Evolutionary conservation across 2,797 vertebrate species (phyloP).

Genomic region (Tangara arthus): DNA sequence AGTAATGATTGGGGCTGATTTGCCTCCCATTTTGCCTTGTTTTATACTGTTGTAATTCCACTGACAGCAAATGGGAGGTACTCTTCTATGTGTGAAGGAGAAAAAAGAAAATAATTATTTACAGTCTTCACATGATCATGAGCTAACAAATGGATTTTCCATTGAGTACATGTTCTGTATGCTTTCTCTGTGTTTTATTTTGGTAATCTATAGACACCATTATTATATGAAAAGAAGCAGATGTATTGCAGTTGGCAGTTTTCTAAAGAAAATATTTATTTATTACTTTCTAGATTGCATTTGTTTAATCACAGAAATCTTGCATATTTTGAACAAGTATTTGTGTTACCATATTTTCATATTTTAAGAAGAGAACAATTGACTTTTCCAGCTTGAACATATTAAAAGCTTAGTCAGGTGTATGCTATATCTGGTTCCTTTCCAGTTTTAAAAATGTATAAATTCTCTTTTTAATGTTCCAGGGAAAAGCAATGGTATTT

Average conservation of each 20-base stretch:
- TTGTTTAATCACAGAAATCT: conserved; percentile 31
- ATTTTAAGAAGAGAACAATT: conserved; percentile 23
- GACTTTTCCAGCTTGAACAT: background rate
- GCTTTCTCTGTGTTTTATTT: conserved; percentile 27
- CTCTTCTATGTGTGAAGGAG: background rate
- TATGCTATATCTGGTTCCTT: conserved; percentile 46
- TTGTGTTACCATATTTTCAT: background rate
- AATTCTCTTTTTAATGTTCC: conserved; percentile 64
- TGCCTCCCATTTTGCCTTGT: background rate
- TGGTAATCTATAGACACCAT: background rate
- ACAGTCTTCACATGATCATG: background rate
- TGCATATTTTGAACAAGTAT: conserved; percentile 2
- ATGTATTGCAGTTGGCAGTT: background rate
- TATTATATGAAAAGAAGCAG: conserved; percentile 8
- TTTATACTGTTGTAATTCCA: conserved; percentile 11
- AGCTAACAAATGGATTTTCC: conserved; percentile 15
- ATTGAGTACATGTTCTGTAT: background rate
- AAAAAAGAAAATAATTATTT: conserved; percentile 23
- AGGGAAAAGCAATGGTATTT: conserved; percentile 93
- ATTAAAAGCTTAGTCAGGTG: conserved; percentile 36
- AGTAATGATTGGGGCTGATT: background rate
- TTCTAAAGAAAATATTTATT: conserved; percentile 20
- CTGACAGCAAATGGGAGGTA: background rate
- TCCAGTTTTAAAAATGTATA: conserved; percentile 67
- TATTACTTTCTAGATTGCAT: background rate